Percentiles rank a stretch among this genome's conserved stretches.
phyloP scores from a whole-genome alignment of 2,888 invertebrate species.

The Drosophila sordidula region DNA sequence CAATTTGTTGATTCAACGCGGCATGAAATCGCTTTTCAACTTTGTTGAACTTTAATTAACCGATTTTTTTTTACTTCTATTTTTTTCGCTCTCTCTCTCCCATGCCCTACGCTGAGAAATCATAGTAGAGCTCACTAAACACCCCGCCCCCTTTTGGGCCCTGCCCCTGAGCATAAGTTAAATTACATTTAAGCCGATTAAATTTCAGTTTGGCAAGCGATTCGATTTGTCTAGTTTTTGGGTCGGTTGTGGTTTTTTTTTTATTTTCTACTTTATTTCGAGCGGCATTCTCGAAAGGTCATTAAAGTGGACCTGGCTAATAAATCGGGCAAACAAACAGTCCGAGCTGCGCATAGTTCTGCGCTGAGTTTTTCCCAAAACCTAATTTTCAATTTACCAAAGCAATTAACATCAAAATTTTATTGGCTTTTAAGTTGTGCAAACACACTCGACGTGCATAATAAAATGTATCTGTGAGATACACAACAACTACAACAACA shows the following conservation, averaged over 20 bases:
- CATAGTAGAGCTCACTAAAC: not conserved
- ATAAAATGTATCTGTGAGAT: conserved; percentile 60
- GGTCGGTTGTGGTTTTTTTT: not conserved
- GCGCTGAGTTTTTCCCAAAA: conserved; percentile 60
- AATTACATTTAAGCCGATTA: conserved; percentile 78
- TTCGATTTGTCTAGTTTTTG: conserved; percentile 73
- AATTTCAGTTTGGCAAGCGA: conserved; percentile 62
- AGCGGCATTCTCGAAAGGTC: conserved; percentile 58
- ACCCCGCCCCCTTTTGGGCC: no score
- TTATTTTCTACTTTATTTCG: conserved; percentile 1
- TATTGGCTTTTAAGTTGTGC: conserved; percentile 78
- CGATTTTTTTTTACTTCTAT: conserved; percentile 51
- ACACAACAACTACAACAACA: conserved; percentile 24
- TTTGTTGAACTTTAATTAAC: conserved; percentile 81
- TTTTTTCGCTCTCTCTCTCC: not conserved
- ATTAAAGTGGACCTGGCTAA: conserved; percentile 70
- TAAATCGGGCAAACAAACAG: conserved; percentile 63
- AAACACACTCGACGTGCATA: conserved; percentile 64
- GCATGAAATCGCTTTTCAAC: conserved; percentile 78
- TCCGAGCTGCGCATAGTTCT: conserved; percentile 53
- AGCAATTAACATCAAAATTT: conserved; percentile 77
- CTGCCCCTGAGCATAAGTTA: conserved; percentile 40
- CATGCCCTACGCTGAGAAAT: conserved; percentile 3
- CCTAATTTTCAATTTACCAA: conserved; percentile 80
- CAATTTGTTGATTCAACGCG: conserved; percentile 78